These are phyloP conservation scores for Pteronotus mesoamericanus DNA, from an alignment of 2,797 vertebrate genomes.

Conservation along the genomic window DNA sequence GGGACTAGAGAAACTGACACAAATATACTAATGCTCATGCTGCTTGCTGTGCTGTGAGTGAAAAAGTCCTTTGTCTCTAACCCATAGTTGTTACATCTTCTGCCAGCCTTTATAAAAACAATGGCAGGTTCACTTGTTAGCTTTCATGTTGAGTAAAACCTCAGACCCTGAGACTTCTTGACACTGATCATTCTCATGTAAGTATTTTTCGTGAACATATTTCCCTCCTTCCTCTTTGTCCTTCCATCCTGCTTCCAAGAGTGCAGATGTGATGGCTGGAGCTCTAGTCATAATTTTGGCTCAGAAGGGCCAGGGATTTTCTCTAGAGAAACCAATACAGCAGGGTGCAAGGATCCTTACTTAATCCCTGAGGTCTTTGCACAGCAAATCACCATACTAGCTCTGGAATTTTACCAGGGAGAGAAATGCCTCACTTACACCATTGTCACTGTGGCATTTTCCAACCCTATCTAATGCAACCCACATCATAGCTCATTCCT, in stretches of 20 bases:
- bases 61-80: neutral
- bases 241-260: neutral
- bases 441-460: neutral
- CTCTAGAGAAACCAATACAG: neutral
- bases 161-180: neutral
- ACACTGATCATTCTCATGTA: neutral
- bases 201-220: neutral
- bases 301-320: neutral
- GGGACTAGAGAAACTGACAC: neutral
- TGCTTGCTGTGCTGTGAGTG: neutral
- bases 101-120: neutral
- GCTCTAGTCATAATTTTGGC: neutral
- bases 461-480: neutral
- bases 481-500: fast-evolving
- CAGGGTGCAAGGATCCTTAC: neutral
- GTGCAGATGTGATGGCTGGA: neutral
- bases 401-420: neutral
- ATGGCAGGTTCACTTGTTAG: neutral
- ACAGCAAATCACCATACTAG: neutral
- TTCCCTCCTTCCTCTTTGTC: neutral
- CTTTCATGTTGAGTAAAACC: neutral
- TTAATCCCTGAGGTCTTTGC: neutral
- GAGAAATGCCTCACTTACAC: neutral
- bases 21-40: neutral
- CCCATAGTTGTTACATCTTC: neutral